These are phyloP conservation scores for Aix galericulata DNA, from an alignment of 2,113 vertebrate genomes.

Conservation along the genomic window DNA sequence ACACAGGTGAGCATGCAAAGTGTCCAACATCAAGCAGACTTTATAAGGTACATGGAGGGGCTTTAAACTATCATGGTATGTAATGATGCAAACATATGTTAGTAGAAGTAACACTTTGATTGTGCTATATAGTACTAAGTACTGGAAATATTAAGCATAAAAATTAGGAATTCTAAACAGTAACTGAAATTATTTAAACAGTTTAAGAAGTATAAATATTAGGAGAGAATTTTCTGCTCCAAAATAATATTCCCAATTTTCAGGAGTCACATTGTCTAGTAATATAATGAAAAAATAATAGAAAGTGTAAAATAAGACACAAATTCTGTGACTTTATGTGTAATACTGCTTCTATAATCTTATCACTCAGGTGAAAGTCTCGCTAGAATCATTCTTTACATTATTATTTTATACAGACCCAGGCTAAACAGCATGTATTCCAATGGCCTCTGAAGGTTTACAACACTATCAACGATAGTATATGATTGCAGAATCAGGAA, in stretches of 20 bases:
- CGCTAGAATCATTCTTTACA: not conserved
- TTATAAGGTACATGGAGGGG: fast-evolving
- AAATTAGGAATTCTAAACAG: not conserved
- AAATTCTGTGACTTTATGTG: not conserved
- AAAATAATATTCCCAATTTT: not conserved
- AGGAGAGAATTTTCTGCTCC: not conserved
- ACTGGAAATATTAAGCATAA: not conserved
- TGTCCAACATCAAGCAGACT: not conserved
- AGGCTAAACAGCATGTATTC: not conserved
- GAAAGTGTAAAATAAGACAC: not conserved
- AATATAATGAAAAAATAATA: not conserved
- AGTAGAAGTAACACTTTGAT: not conserved
- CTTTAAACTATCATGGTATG: not conserved
- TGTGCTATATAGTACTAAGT: not conserved
- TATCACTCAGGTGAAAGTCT: not conserved
- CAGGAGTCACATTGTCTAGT: not conserved
- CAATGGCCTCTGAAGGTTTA: not conserved
- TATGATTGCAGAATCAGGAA: not conserved
- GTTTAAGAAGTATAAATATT: not conserved
- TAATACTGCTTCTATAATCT: not conserved
- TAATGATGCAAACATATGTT: not conserved
- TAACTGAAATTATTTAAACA: not conserved
- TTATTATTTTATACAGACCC: not conserved
- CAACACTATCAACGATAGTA: not conserved
- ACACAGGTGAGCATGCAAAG: not conserved